Evolutionary conservation across 2,113 vertebrate genomes (phyloP).

Genomic region (Procavia capensis): DNA sequence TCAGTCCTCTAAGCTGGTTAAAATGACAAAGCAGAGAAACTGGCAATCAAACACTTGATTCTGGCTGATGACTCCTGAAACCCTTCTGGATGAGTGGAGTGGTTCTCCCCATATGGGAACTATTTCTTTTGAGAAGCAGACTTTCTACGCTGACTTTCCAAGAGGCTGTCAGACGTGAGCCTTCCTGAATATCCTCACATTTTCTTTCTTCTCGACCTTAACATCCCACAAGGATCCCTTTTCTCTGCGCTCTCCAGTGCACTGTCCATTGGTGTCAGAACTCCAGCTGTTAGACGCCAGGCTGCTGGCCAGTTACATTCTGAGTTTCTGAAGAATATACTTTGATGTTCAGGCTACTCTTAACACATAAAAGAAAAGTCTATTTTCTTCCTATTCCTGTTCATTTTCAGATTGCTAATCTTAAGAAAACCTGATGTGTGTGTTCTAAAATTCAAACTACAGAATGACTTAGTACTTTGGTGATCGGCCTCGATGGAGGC

Average conservation of each 20-base stretch:
- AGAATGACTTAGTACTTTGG: accelerated
- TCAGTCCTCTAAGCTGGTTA: neutral
- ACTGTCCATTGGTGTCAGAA: neutral
- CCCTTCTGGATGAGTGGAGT: neutral
- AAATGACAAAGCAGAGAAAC: no score
- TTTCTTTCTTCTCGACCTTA: neutral
- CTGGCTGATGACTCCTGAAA: neutral
- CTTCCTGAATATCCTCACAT: neutral
- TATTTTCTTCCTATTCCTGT: neutral
- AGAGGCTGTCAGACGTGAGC: neutral
- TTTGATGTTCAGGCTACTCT: neutral
- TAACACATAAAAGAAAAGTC: accelerated
- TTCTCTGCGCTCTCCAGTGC: neutral
- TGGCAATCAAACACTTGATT: neutral
- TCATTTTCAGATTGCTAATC: neutral
- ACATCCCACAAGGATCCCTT: neutral
- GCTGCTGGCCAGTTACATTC: neutral
- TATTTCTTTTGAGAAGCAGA: neutral
- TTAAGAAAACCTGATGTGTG: no score
- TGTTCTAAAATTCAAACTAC: neutral
- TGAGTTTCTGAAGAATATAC: neutral
- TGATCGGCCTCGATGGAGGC: accelerated
- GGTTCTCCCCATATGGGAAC: neutral
- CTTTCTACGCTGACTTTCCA: neutral
- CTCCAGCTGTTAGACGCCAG: slow-evolving; percentile 38